phyloP scores from a whole-genome alignment of 2,113 vertebrate species.

The cattle (Bos taurus) region ARS-UCD2.0 NC_037331.1:92521001-92521500 shows the following conservation, averaged over 20 bases:
- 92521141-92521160: neutral
- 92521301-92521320: too few species aligned
- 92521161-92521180: neutral
- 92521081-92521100: neutral
- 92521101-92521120: neutral
- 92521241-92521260: too few species aligned
- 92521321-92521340: too few species aligned
- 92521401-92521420: neutral
- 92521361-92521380: too few species aligned
- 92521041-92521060: neutral
- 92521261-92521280: too few species aligned
- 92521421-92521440: neutral
- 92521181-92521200: neutral
- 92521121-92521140: neutral
- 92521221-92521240: neutral
- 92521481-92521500: neutral
- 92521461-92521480: neutral
- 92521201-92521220: neutral
- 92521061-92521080: neutral
- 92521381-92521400: neutral
- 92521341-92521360: too few species aligned
- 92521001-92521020: neutral
- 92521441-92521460: neutral
- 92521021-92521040: neutral
- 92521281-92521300: too few species aligned